These are phyloP conservation scores for Charina bottae DNA, from an alignment of 2,113 vertebrate species.

Conservation along the genomic window DNA sequence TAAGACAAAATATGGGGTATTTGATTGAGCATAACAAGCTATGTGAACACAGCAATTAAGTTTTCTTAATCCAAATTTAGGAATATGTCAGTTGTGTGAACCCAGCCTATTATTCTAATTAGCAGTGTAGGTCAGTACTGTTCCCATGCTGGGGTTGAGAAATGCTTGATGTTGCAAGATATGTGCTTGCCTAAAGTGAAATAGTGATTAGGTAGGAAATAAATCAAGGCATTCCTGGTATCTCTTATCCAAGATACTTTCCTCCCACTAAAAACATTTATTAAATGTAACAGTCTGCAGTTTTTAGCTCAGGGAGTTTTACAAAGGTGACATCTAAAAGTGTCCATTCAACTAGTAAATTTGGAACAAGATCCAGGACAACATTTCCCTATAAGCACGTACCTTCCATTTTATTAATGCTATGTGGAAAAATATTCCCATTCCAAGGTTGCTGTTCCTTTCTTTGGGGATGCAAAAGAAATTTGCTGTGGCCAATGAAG, in stretches of 20 bases:
- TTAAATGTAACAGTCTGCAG: not conserved
- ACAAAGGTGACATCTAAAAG: not conserved
- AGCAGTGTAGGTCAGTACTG: not conserved
- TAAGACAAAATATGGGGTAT: not conserved
- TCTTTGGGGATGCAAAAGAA: not conserved
- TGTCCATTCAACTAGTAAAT: not conserved
- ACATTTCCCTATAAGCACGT: not conserved
- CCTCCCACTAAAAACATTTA: not conserved
- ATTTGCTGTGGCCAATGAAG: not conserved
- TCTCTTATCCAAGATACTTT: not conserved
- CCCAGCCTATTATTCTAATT: not conserved
- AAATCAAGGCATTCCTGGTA: not conserved
- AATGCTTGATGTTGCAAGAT: not conserved
- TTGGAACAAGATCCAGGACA: not conserved
- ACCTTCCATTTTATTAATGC: not conserved
- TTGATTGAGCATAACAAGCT: not conserved
- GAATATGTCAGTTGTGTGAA: not conserved
- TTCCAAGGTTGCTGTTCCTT: not conserved
- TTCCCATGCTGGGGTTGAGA: not conserved
- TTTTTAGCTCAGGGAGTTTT: not conserved
- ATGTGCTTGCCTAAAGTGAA: not conserved
- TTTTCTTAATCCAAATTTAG: not conserved
- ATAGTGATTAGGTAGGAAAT: not conserved
- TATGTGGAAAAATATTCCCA: too few species aligned
- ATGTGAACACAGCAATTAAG: not conserved